Evolutionary conservation across 2,797 vertebrate species (phyloP).

Genomic region (Megalops cyprinoides): DNA sequence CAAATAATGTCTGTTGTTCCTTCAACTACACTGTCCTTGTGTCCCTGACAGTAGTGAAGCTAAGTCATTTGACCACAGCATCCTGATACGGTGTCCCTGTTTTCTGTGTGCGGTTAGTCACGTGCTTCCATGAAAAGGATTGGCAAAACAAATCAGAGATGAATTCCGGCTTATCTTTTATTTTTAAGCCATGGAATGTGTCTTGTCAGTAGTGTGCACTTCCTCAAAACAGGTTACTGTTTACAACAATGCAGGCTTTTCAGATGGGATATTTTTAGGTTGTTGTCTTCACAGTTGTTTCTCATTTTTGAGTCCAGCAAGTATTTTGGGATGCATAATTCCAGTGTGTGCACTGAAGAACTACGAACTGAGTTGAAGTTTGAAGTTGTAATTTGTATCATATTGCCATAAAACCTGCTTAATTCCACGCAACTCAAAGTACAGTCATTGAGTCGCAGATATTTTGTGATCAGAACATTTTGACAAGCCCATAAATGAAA

Average conservation of each 20-base stretch:
- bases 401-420: too few species aligned
- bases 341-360: not conserved
- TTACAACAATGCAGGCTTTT: not conserved
- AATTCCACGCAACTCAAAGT: too few species aligned
- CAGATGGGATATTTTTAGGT: not conserved
- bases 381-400: not conserved
- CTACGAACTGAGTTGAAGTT: not conserved
- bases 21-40: not conserved
- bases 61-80: not conserved
- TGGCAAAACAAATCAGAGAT: not conserved
- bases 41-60: not conserved
- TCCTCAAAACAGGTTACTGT: not conserved
- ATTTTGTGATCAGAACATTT: too few species aligned
- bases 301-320: not conserved
- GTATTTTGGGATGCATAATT: not conserved
- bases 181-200: not conserved
- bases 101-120: not conserved
- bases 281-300: too few species aligned
- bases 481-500: too few species aligned
- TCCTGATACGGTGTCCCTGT: not conserved
- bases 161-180: not conserved
- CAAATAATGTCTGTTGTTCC: not conserved
- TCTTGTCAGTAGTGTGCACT: not conserved
- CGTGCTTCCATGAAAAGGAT: not conserved
- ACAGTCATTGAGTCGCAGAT: too few species aligned